phyloP scores from a whole-genome alignment of 2,888 invertebrate genomes.

The Scaptomyza polygonia region DNA sequence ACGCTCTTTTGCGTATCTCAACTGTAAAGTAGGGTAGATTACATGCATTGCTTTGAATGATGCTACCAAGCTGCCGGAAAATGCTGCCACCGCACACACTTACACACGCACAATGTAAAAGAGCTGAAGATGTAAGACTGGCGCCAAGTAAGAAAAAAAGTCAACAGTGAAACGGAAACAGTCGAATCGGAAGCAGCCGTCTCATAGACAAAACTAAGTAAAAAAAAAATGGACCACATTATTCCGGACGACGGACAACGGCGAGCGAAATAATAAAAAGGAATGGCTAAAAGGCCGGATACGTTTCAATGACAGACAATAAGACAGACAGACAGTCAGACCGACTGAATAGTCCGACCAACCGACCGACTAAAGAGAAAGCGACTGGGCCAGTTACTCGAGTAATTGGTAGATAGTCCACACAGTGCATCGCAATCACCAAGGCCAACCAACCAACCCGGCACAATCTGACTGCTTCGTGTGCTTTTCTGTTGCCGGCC shows the following conservation, averaged over 20 bases:
- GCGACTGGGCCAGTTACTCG: conserved; percentile 65
- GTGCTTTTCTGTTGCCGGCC: conserved; percentile 19
- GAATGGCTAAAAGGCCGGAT: conserved; percentile 58
- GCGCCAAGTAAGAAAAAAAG: conserved; percentile 55
- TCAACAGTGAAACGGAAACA: conserved; percentile 64
- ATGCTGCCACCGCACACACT: conserved; percentile 15
- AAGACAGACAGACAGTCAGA: conserved; percentile 39
- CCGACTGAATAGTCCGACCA: neutral
- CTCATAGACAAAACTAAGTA: conserved; percentile 53
- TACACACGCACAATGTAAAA: neutral
- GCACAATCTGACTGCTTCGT: neutral
- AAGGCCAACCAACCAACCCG: neutral
- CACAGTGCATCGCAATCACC: neutral
- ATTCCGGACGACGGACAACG: conserved; percentile 23
- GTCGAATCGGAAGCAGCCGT: conserved; percentile 46
- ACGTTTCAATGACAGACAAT: conserved; percentile 65
- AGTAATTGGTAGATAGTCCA: conserved; percentile 64
- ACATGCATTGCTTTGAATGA: conserved; percentile 67
- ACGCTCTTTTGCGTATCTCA: conserved; percentile 60
- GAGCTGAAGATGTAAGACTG: conserved; percentile 15
- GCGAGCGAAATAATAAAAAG: conserved; percentile 18
- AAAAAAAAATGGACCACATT: neutral
- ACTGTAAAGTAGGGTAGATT: conserved; percentile 76
- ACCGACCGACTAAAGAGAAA: conserved; percentile 9
- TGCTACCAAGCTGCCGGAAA: conserved; percentile 57